Percentiles rank a stretch among this genome's conserved stretches.
phyloP scores from a whole-genome alignment of 2,797 vertebrate species.

The Limnodromus scolopaceus region DNA sequence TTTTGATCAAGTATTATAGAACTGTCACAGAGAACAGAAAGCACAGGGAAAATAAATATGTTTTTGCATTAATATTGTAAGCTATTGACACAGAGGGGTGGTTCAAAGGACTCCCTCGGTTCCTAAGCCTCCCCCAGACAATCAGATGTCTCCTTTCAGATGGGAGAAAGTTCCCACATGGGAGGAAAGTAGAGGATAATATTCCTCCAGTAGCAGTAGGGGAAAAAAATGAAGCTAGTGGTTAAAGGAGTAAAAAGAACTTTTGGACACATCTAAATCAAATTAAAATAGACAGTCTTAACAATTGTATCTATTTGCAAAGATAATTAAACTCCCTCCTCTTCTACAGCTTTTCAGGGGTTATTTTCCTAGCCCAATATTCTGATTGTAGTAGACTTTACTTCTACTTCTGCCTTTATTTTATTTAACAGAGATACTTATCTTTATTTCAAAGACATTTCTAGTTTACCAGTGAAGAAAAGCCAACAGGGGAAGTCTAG shows the following conservation, averaged over 20 bases:
- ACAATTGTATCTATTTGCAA: neutral
- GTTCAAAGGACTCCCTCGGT: neutral
- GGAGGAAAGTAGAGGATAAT: neutral
- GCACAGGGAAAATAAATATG: neutral
- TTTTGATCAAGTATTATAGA: neutral
- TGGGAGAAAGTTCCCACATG: neutral
- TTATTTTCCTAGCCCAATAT: neutral
- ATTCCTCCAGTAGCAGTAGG: neutral
- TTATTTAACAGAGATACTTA: neutral
- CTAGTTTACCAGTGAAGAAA: neutral
- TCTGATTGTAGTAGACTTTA: neutral
- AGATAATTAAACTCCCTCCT: neutral
- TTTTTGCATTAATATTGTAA: neutral
- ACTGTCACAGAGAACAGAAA: neutral
- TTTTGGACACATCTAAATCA: neutral
- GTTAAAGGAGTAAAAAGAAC: neutral
- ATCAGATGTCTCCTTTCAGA: neutral
- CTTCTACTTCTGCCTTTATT: neutral
- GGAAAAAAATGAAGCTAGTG: neutral
- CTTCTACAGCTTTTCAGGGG: neutral
- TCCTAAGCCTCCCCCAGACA: neutral
- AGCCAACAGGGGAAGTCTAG: neutral
- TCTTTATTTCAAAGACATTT: constrained; percentile 3
- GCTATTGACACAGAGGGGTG: accelerated
- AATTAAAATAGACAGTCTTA: neutral